These are phyloP conservation scores for Eilema caniola DNA, from an alignment of 2,888 invertebrate species.

Conservation along the genomic window DNA sequence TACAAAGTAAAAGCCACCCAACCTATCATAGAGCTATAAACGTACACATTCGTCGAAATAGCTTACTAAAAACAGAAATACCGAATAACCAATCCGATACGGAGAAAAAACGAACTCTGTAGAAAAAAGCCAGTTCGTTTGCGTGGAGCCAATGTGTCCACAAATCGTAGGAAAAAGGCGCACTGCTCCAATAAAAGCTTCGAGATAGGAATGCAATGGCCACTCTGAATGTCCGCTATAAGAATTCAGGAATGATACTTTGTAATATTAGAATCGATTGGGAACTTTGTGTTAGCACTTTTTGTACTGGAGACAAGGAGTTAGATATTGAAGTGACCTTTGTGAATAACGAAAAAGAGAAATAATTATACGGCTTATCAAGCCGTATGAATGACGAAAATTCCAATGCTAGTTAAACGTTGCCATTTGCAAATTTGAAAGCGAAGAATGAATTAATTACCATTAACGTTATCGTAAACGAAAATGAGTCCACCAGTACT, in stretches of 20 bases:
- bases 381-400: neutral
- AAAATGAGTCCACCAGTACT: neutral
- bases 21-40: conserved; percentile 10
- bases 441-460: neutral
- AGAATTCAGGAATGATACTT: conserved; percentile 19
- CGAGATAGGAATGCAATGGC: conserved; percentile 33
- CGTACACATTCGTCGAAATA: conserved; percentile 13
- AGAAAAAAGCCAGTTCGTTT: conserved; percentile 39
- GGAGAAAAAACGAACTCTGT: conserved; percentile 31
- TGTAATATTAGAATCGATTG: conserved; percentile 14
- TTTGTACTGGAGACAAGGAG: neutral
- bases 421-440: neutral
- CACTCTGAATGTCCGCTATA: conserved; percentile 24
- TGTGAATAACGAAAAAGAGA: neutral
- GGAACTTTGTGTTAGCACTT: neutral
- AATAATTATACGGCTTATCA: neutral
- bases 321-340: neutral
- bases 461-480: neutral
- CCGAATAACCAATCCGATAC: conserved; percentile 21
- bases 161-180: conserved; percentile 44
- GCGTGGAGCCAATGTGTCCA: conserved; percentile 49
- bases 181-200: conserved; percentile 39
- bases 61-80: conserved; percentile 29
- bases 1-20: neutral
- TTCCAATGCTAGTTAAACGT: neutral